phyloP scores from a whole-genome alignment of 37 sponge, comb jelly and placozoan genomes.

The Crambe crambe region DNA sequence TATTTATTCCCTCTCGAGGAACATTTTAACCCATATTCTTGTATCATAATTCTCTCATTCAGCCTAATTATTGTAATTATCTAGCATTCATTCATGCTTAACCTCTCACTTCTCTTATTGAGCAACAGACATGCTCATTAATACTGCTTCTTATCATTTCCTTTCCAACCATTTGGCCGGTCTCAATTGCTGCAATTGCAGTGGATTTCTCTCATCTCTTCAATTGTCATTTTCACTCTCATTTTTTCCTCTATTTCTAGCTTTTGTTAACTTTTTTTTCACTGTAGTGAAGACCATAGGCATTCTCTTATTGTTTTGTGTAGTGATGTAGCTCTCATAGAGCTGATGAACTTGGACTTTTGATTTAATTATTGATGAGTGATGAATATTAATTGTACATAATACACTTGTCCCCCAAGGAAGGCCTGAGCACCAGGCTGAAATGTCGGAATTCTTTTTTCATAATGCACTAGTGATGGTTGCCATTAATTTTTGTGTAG shows the following conservation, averaged over 20 bases:
- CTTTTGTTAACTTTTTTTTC: neutral
- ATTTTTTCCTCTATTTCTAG: neutral
- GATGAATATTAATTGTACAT: too few relatives aligned
- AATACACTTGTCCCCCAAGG: too few relatives aligned
- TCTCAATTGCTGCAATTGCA: conserved; percentile 5
- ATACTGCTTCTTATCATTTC: neutral
- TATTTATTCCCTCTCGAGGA: conserved; percentile 1
- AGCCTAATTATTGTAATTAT: neutral
- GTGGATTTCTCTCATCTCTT: neutral
- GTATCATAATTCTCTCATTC: too few relatives aligned
- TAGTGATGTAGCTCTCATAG: conserved; percentile 2
- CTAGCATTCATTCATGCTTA: neutral
- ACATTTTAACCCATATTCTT: too few relatives aligned
- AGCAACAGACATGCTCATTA: neutral
- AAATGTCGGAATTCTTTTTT: too few relatives aligned
- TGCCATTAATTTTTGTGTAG: too few relatives aligned
- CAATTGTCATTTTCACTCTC: too few relatives aligned
- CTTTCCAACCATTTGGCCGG: neutral
- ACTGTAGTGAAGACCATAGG: neutral
- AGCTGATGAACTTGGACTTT: conserved; percentile 1
- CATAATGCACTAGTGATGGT: too few relatives aligned
- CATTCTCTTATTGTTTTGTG: neutral
- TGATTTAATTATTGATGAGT: too few relatives aligned
- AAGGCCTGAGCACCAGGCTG: too few relatives aligned
- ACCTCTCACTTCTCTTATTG: neutral